phyloP scores from a whole-genome alignment of 1,140 invertebrate species.

The Drosophila punjabiensis region DNA sequence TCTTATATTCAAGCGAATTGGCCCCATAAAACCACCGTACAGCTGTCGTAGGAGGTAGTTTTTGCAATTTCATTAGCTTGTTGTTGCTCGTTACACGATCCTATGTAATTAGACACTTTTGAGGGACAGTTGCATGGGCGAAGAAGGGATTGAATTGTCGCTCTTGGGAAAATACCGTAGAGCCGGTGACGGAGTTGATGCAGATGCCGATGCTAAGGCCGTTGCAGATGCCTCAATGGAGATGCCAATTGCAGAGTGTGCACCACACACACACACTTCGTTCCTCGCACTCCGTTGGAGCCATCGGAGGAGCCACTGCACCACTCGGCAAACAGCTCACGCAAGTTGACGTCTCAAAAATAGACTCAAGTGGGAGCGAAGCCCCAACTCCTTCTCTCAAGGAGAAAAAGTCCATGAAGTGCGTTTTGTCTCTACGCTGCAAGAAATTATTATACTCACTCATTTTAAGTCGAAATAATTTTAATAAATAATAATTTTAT shows the following conservation, averaged over 20 bases:
- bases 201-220: conserved; percentile 22
- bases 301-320: neutral
- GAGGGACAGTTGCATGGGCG: conserved; percentile 20
- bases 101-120: conserved; percentile 74
- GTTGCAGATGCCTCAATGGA: conserved; percentile 66
- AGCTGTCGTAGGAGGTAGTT: conserved; percentile 56
- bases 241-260: conserved; percentile 60
- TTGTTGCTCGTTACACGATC: conserved; percentile 58
- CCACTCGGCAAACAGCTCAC: conserved; percentile 34
- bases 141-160: conserved; percentile 47
- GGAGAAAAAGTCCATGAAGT: conserved; percentile 39
- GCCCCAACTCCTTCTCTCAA: conserved; percentile 42
- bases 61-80: conserved; percentile 43
- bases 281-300: neutral
- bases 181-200: conserved; percentile 35
- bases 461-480: too few species aligned
- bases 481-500: neutral
- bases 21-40: conserved; percentile 25
- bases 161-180: conserved; percentile 58
- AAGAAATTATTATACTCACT: neutral
- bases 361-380: conserved; percentile 62
- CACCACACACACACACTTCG: conserved; percentile 1
- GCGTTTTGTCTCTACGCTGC: conserved; percentile 30
- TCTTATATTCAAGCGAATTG: too few species aligned
- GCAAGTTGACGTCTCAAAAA: conserved; percentile 62